phyloP scores from a whole-genome alignment of 1,140 invertebrate genomes.

The Formica selysi region DNA sequence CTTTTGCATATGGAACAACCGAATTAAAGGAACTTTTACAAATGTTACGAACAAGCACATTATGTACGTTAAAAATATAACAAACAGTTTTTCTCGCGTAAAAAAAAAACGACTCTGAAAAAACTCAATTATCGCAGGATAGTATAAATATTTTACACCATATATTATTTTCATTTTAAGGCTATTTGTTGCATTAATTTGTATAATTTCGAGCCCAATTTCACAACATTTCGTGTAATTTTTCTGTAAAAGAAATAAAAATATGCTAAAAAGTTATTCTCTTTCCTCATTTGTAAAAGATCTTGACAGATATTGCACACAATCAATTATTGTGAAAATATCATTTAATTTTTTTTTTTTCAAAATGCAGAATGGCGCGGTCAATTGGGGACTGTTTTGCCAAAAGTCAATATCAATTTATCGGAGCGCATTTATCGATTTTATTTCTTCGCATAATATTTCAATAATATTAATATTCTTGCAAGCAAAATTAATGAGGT shows the following conservation, averaged over 20 bases:
- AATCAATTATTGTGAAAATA: constrained; percentile 6
- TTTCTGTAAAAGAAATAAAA: constrained; percentile 12
- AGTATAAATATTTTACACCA: background rate
- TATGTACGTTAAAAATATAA: constrained; percentile 18
- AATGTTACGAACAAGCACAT: constrained; percentile 10
- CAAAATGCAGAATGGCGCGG: background rate
- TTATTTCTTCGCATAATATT: constrained; percentile 12
- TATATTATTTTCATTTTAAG: background rate
- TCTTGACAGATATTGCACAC: constrained; percentile 3
- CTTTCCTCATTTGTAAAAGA: constrained; percentile 6
- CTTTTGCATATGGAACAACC: constrained; percentile 57
- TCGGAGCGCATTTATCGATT: constrained; percentile 31
- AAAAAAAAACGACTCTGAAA: constrained; percentile 24
- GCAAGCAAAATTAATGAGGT: constrained; percentile 33
- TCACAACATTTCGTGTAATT: background rate
- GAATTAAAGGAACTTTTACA: constrained; percentile 51
- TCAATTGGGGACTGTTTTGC: background rate
- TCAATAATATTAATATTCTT: constrained; percentile 6
- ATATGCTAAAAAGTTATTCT: constrained; percentile 21
- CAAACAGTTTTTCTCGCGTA: background rate
- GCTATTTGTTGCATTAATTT: background rate
- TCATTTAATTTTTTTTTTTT: constrained; percentile 22
- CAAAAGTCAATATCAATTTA: constrained; percentile 29
- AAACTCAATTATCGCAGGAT: constrained; percentile 22
- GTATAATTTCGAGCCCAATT: background rate